Base-by-base conservation (phyloP, 2,113 vertebrate genomes). In the Apistogramma diplotaenia region DNA sequence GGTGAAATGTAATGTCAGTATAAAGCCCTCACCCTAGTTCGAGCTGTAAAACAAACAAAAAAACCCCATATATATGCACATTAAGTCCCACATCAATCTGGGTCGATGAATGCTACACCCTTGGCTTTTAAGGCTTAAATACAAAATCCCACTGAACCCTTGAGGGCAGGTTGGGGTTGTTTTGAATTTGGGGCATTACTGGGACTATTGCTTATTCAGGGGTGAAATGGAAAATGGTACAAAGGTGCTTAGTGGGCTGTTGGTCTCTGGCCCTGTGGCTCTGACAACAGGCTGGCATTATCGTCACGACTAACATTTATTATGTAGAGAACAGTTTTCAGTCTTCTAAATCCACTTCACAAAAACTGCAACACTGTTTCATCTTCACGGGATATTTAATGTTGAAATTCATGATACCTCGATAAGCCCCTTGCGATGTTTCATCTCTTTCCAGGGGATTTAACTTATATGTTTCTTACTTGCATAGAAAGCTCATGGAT, bases 201-300 rank as follows among this genome's bases (percentile, higher is more conserved):
- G 49, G 59, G 67, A 46, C 62, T 46, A 60, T 35, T 81, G 85
- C 33, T 81, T 51, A 70, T 78, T 31, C 29, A 56, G 49, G 67
- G 74, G 27, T 71, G 60, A 76, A 84, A 49, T 53, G 29, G 79
- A 56, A 85, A 83, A 80, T 58, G 15, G 31, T 40, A 21, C 10
- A 79, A 71, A 56, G 35, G 46, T 74, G 55, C 54, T 74, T 59
- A 31, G 6, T 19, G 62, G 60, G 60, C 16, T 46, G 74, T 74
- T 72, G 70, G 62, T 74, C 46, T 18, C 37, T 57, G 31, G 37
- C n/a, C 40, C 51, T 27, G 53, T 29, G 37, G 46, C 81, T 31
- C 49, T 33, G 58, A 81, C 54, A 65, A 40, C 67, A 70, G 53
- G 74, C 37, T 6, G 21, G 25, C 67, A 16, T 65, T 53, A 51